Evolutionary conservation across 2,113 vertebrate genomes (phyloP).

Genomic region (Artemisiospiza belli): DNA sequence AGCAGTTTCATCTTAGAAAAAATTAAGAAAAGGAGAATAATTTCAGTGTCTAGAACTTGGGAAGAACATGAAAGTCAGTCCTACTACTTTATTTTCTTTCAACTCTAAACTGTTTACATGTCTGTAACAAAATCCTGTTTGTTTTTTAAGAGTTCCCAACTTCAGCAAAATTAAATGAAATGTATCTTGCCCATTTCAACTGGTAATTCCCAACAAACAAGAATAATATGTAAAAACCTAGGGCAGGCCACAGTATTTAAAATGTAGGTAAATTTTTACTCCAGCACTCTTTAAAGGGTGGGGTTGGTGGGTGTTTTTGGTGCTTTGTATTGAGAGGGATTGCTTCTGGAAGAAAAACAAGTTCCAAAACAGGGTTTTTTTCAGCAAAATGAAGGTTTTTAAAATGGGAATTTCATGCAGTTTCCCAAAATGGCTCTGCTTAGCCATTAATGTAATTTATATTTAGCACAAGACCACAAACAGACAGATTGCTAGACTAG

Average conservation of each 20-base stretch:
- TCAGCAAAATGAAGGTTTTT: slow-evolving; percentile 2
- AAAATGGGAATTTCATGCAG: slow-evolving; percentile 37
- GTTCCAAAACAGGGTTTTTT: not conserved
- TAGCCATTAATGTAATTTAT: slow-evolving; percentile 44
- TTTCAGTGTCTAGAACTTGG: not conserved
- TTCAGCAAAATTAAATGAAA: not conserved
- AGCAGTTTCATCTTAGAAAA: not conserved
- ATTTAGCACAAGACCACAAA: slow-evolving; percentile 53
- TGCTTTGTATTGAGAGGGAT: not conserved
- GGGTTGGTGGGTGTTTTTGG: not conserved
- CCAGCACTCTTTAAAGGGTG: not conserved
- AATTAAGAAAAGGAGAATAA: not conserved
- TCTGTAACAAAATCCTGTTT: not conserved
- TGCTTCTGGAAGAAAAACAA: not conserved
- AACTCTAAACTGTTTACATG: not conserved
- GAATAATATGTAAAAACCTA: not conserved
- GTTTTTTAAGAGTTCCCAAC: not conserved
- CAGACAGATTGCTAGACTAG: slow-evolving; percentile 12
- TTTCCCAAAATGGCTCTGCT: slow-evolving; percentile 28
- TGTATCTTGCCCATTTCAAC: not conserved
- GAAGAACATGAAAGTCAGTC: not conserved
- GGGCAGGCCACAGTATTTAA: not conserved
- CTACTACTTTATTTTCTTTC: not conserved
- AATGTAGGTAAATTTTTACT: not conserved
- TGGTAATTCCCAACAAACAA: not conserved